These are phyloP conservation scores for Gari tellinella DNA, from an alignment of 2,888 invertebrate genomes.

Conservation along the genomic window DNA sequence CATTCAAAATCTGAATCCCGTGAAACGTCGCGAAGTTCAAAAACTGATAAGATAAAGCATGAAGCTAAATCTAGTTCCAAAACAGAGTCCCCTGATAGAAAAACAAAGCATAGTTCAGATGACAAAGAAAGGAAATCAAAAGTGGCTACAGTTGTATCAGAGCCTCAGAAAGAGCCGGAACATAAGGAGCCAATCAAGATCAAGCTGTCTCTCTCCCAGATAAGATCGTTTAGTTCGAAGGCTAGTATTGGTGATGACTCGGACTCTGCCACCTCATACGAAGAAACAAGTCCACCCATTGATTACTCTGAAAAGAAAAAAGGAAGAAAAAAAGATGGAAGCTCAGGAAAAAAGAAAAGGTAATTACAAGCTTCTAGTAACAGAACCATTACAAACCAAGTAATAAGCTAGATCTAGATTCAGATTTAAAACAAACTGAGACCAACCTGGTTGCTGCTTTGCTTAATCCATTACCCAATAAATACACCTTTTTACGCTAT, in stretches of 20 bases:
- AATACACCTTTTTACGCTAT: no score
- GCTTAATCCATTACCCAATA: background rate
- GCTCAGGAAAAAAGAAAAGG: slow-evolving; percentile 61
- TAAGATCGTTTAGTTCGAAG: slow-evolving; percentile 29
- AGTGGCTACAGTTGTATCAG: slow-evolving; percentile 4
- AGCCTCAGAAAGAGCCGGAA: slow-evolving; percentile 40
- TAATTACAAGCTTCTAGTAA: no score
- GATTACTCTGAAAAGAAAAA: slow-evolving; percentile 45
- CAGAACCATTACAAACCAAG: no score
- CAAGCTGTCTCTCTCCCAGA: slow-evolving; percentile 56
- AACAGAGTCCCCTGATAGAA: slow-evolving; percentile 44
- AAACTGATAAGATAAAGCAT: slow-evolving; percentile 31
- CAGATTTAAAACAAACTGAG: no score
- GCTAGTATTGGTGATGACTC: slow-evolving; percentile 33
- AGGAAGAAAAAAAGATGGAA: slow-evolving; percentile 51
- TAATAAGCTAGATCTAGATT: no score
- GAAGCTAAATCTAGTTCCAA: slow-evolving; percentile 41
- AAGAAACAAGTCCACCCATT: slow-evolving; percentile 7
- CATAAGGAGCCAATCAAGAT: slow-evolving; percentile 59
- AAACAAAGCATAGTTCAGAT: slow-evolving; percentile 35
- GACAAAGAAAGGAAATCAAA: slow-evolving; percentile 46
- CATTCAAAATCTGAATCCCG: slow-evolving; percentile 35
- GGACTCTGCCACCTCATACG: slow-evolving; percentile 49
- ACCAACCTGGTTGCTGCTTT: no score
- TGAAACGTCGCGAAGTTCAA: slow-evolving; percentile 8